Evolutionary conservation across 1,140 invertebrate genomes (phyloP), one percentile per base, ranked within the genome.

Genomic region (Varroa destructor): DNA sequence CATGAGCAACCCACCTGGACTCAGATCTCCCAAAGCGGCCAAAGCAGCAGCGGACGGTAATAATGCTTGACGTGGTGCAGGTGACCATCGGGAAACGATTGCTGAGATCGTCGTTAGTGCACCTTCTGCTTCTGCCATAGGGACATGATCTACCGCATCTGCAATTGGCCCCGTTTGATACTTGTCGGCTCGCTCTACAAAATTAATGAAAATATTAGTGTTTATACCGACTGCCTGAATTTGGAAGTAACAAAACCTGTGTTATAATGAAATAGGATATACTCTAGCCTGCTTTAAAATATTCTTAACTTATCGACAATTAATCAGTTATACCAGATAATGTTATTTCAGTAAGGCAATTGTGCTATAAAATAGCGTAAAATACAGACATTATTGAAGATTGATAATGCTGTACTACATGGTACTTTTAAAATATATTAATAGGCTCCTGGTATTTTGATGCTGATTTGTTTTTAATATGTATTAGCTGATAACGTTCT

Each of bases 1-100:
- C 91, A 96, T 94, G 8, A 96, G 83, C 54, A 86, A 85, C 43
- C 93, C 93, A 71, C 92, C 92, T n/a, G 92, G 91, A 76, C 89
- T 91, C 25, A 96, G 82, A 81, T 95, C 91, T 43, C 89, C 89
- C 3, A 95, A 79, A 71, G 88, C 89, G 74, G 85, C 86, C 3
- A 92, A 87, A 25, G 91, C 89, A 46, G 85, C 74, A 43, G 64
- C 71, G 0, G 76, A 74, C 36, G 72, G 12, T 6, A 76, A 58
- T 51, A 51, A 8, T 51, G 8, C 46, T 8, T 51, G 4, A 51
- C 46, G 46, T 51, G 46, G 46, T 10, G 73, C 74, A 51, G 58
- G 43, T 1, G 72, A 64, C 73, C 36, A 55, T 57, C 76, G 76
- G 76, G 25, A 64, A 12, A 58, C 40, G 2, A 73, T 12, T 4